Evolutionary conservation across 2,797 vertebrate genomes (phyloP).

Genomic region (Rhinatrema bivittatum): DNA sequence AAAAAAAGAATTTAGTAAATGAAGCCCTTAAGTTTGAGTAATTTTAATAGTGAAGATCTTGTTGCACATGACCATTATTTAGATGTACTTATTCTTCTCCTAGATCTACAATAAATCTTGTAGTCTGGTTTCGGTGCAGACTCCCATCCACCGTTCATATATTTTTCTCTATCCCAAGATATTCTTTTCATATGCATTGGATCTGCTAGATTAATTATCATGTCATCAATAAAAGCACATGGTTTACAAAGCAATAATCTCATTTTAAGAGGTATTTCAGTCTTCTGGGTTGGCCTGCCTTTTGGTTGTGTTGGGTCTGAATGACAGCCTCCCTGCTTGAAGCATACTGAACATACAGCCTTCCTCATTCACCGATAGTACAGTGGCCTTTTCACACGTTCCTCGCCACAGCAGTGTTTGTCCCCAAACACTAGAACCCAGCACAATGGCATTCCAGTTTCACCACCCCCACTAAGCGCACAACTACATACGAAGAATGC

Average conservation of each 20-base stretch:
- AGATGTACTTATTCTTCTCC: too few species aligned
- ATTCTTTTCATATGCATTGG: slow-evolving; percentile 24
- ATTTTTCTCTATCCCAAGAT: background rate
- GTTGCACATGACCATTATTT: too few species aligned
- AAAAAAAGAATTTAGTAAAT: too few species aligned
- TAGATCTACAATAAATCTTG: too few species aligned
- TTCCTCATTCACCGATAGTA: slow-evolving; percentile 68
- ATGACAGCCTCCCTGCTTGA: slow-evolving; percentile 74
- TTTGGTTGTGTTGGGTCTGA: slow-evolving; percentile 55
- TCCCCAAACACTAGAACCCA: slow-evolving; percentile 74
- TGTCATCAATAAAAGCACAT: slow-evolving; percentile 31
- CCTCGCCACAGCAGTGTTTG: slow-evolving; percentile 75
- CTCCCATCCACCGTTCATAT: too few species aligned
- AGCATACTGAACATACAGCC: slow-evolving; percentile 63
- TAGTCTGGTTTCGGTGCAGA: too few species aligned
- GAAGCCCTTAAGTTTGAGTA: too few species aligned
- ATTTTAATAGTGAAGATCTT: too few species aligned
- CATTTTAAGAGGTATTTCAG: slow-evolving; percentile 66
- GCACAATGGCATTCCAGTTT: slow-evolving; percentile 72
- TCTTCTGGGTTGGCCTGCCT: slow-evolving; percentile 59
- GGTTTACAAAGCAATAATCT: slow-evolving; percentile 61
- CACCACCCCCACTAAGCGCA: slow-evolving; percentile 63
- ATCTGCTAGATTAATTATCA: slow-evolving; percentile 22
- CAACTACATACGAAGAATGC: slow-evolving; percentile 54
- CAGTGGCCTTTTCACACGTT: slow-evolving; percentile 72